Evolutionary conservation across 2,113 vertebrate species (phyloP), one percentile per base, ranked within the genome.

Genomic region (Picathartes gymnocephalus): DNA sequence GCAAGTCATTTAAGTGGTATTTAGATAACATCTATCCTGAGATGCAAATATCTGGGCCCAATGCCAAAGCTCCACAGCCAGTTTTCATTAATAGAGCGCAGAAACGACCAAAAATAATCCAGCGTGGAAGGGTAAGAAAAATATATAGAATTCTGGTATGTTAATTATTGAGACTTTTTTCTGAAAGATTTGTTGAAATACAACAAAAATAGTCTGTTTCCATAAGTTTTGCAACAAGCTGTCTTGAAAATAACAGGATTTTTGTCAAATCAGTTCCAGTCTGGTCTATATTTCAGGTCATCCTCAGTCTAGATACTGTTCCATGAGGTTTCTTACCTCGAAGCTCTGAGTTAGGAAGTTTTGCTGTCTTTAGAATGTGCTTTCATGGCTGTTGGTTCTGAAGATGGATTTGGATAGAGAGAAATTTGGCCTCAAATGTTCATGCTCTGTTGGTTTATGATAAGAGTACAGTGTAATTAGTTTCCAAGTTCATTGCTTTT

Each of bases 11-110:
- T 82, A 98, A 98, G 56, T 99, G 99, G 99, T 99, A 99, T 90
- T 98, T 99, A 93, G 99, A 99, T 95, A 98, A 98, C 10, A 92
- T 99, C 37, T 99, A 99, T 93, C 99, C 99, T 1, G 99, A 99
- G 97, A 99, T 99, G 99, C 99, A 99, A 96, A 90, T 98, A 15
- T 95, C 96, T 15, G 98, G 98, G 54, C 96, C 98, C 30, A 98
- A 98, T 50, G 98, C 98, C 97, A 99, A 98, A 95, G 97, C 97
- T 27, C 98, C 98, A 24, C 98, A 98, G 31, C 98, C 98, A 4
- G 86, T 98, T 85, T 99, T 99, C 81, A 76, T 98, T 95, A 99
- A 99, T 62, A 98, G 98, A 92, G 98, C 98, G 8, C 97, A 99
- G 66, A 98, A 98, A 60, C 97, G 99, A 23, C 99, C 99, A 53